Evolutionary conservation across 1,140 invertebrate genomes (phyloP), one percentile per base, ranked within the genome.

Genomic region (Caenorhabditis latens): DNA sequence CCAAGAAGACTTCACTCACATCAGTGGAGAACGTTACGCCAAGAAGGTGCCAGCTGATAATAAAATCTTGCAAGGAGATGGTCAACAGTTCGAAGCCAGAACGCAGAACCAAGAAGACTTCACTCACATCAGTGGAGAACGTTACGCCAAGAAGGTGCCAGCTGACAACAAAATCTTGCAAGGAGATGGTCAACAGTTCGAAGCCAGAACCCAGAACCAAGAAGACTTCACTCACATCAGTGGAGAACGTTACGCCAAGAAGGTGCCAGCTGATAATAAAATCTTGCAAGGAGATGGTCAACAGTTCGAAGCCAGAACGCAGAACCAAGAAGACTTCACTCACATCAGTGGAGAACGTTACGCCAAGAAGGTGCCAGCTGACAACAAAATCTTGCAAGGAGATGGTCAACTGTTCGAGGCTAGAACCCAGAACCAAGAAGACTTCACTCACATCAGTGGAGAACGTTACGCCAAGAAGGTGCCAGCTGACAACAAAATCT

Each of bases 81-180:
- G 67, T 8, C 21, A 50, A 50, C 48, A 75, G 67, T 75, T 75
- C 67, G 67, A 24, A 32, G 67, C 50, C 67, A 48, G 32, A 32
- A 86, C 84, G 8, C 84, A 86, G 50, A 86, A 58, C 24, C 84
- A 86, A 55, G 84, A 86, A 46, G 84, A 86, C 67, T 86, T 75
- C 48, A 75, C 50, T 75, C 57, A 63, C 16, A 48, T 48, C 24
- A 75, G 14, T 79, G 65, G 84, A 40, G 84, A 86, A 32, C 63
- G 84, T 8, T 55, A 55, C 53, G 84, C 58, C n/a, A 63, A 46
- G 24, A 82, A 43, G 67, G 21, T 65, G 13, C 84, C 48, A 21
- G 43, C 19, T 19, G 71, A 82, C 67, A 40, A 71, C 19, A 48
- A 82, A 14, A 67, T 86, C 32, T 32, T 75, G 11, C 67, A 75